Evolutionary conservation across 1,140 invertebrate genomes (phyloP).

Genomic region (Lanistes nyassanus): DNA sequence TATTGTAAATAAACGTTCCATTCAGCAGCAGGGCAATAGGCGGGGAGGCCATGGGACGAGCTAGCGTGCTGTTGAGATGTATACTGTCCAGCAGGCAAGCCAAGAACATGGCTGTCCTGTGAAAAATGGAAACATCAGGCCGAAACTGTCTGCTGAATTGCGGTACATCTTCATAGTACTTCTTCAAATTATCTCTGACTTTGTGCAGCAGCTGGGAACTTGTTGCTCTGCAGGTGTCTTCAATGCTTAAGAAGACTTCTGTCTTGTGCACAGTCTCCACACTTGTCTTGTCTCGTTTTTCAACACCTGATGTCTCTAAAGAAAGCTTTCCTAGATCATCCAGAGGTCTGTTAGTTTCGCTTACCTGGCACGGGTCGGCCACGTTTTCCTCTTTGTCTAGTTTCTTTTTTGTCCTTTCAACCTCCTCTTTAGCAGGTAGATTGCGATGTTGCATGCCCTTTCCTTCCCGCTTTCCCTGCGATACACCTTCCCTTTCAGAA

Average conservation of each 20-base stretch:
- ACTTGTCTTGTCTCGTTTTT: not conserved
- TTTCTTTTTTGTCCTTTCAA: not conserved
- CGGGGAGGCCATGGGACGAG: constrained; percentile 36
- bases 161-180: constrained; percentile 34
- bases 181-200: constrained; percentile 41
- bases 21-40: constrained; percentile 46
- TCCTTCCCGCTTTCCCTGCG: not conserved
- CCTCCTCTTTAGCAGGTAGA: not conserved
- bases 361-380: not conserved
- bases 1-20: constrained; percentile 58
- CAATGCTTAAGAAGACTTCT: not conserved
- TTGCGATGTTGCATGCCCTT: not conserved
- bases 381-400: not conserved
- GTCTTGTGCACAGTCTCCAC: constrained; percentile 1
- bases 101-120: constrained; percentile 59
- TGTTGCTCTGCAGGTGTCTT: not conserved
- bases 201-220: constrained; percentile 13
- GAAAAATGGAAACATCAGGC: constrained; percentile 45
- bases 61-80: constrained; percentile 57
- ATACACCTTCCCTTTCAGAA: not conserved
- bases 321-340: not conserved
- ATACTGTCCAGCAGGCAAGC: constrained; percentile 42
- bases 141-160: constrained; percentile 42
- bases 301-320: too few relatives aligned
- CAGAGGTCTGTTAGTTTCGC: not conserved